Evolutionary conservation across 1,140 invertebrate genomes (phyloP).

Genomic region (Bradynema listronoti): DNA sequence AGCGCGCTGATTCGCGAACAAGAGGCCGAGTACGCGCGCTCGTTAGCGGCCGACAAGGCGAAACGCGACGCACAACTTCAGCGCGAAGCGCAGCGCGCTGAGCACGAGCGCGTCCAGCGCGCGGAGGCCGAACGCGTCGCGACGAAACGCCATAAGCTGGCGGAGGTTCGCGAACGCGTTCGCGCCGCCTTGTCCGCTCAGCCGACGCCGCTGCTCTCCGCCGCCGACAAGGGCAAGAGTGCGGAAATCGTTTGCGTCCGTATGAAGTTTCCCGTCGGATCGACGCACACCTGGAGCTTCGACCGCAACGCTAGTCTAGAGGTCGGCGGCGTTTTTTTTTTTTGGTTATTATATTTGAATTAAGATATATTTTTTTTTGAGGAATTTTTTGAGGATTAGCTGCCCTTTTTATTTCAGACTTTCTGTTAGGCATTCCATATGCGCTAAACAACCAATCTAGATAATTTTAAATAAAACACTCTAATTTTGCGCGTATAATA

Average conservation of each 20-base stretch:
- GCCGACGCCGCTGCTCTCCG: slow-evolving; percentile 3
- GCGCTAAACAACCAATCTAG: slow-evolving; percentile 6
- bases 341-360: slow-evolving; percentile 7
- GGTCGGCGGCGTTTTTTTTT: slow-evolving; percentile 17
- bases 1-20: slow-evolving; percentile 32
- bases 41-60: slow-evolving; percentile 29
- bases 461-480: too few relatives aligned
- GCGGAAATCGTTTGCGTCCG: slow-evolving; percentile 28
- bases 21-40: slow-evolving; percentile 34
- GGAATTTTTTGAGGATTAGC: too few relatives aligned
- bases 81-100: neutral
- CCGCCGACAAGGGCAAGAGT: neutral
- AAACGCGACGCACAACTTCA: slow-evolving; percentile 15
- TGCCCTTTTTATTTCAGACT: too few relatives aligned
- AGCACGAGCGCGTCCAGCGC: slow-evolving; percentile 15
- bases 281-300: slow-evolving; percentile 27
- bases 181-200: slow-evolving; percentile 11
- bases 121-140: slow-evolving; percentile 4
- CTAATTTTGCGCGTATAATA: too few relatives aligned
- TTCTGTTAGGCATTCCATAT: neutral
- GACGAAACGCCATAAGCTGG: slow-evolving; percentile 3
- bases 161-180: slow-evolving; percentile 14
- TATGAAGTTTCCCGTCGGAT: slow-evolving; percentile 30
- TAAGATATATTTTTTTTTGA: too few relatives aligned
- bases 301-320: slow-evolving; percentile 28